Evolutionary conservation across 2,888 invertebrate species (phyloP).

Genomic region (Subacronicta megacephala): DNA sequence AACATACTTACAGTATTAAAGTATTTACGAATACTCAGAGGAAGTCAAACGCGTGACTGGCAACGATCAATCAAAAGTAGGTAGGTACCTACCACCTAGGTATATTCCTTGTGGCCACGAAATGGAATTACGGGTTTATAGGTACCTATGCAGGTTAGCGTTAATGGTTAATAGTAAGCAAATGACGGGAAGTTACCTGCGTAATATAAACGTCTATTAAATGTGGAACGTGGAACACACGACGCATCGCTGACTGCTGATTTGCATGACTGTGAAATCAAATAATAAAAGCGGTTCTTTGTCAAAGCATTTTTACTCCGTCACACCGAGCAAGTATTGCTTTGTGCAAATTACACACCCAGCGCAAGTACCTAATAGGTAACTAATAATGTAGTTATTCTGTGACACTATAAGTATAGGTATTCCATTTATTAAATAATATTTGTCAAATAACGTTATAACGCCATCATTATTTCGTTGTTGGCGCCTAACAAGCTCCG

Average conservation of each 20-base stretch:
- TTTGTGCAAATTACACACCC: conserved; percentile 29
- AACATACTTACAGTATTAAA: conserved; percentile 6
- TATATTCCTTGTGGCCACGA: conserved; percentile 56
- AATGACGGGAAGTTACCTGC: conserved; percentile 43
- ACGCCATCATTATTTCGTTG: too few relatives aligned
- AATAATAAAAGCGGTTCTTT: too few relatives aligned
- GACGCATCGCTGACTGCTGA: conserved; percentile 31
- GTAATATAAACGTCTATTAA: conserved; percentile 29
- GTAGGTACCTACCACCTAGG: too few relatives aligned
- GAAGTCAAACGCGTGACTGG: conserved; percentile 64
- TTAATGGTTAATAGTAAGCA: conserved; percentile 37
- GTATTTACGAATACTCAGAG: conserved; percentile 23
- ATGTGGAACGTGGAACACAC: conserved; percentile 26
- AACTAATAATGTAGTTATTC: too few relatives aligned
- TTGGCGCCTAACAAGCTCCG: too few relatives aligned
- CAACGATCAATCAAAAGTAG: conserved; percentile 64
- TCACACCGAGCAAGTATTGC: conserved; percentile 8
- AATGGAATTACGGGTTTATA: conserved; percentile 35
- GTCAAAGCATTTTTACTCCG: background rate
- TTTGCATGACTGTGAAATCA: conserved; percentile 21
- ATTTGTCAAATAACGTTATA: too few relatives aligned
- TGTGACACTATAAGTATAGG: too few relatives aligned
- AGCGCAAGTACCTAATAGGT: too few relatives aligned
- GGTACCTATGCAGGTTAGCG: conserved; percentile 18
- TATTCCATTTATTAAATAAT: too few relatives aligned